These are phyloP conservation scores for Hemiscyllium ocellatum DNA, from an alignment of 2,113 vertebrate genomes.

Conservation along the genomic window DNA sequence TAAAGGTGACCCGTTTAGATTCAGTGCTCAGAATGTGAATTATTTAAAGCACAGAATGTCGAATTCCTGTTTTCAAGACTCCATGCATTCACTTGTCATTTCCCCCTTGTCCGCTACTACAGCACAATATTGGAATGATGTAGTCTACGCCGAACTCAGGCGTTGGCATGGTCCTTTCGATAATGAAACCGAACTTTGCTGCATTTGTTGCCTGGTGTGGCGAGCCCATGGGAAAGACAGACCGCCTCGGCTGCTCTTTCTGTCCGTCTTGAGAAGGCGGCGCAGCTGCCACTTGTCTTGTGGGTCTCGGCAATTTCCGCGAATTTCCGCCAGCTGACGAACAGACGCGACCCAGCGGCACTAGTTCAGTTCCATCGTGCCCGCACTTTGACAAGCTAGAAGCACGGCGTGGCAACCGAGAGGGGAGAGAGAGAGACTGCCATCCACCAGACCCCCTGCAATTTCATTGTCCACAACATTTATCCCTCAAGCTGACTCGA, in stretches of 20 bases:
- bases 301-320: neutral
- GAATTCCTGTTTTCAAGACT: neutral
- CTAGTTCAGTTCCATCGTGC: neutral
- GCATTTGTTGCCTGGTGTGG: neutral
- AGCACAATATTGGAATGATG: neutral
- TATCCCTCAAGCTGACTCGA: neutral
- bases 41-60: constrained; percentile 21
- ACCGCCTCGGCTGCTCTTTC: neutral
- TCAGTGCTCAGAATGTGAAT: neutral
- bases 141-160: neutral
- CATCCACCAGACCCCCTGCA: neutral
- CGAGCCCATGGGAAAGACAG: neutral
- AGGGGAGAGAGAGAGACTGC: neutral
- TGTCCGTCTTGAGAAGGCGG: neutral
- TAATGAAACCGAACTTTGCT: neutral
- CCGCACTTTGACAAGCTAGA: neutral
- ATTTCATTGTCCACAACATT: neutral
- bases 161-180: neutral
- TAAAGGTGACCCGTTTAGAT: neutral
- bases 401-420: neutral
- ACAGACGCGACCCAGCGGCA: neutral
- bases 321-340: neutral
- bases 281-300: neutral
- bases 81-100: neutral
- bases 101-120: neutral